A percentile compares a stretch with the other conserved stretches of the same genome.
These are phyloP conservation scores for Maconellicoccus hirsutus DNA, from an alignment of 1,140 invertebrate species.

Conservation along the genomic window DNA sequence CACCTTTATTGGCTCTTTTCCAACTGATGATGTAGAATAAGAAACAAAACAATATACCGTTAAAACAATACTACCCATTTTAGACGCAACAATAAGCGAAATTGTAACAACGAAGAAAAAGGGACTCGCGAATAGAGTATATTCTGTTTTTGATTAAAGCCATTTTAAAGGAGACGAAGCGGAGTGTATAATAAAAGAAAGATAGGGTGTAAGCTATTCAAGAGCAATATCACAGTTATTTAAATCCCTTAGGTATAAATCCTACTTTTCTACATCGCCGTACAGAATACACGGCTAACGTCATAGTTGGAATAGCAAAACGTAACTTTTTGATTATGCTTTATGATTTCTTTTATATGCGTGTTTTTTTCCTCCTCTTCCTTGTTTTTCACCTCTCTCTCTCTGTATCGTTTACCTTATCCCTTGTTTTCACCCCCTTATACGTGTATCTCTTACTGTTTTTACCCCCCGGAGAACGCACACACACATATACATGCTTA, in stretches of 20 bases:
- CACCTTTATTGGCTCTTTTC: constrained; percentile 15
- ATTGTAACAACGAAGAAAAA: constrained; percentile 18
- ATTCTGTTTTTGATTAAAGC: constrained; percentile 19
- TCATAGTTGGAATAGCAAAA: constrained; percentile 14
- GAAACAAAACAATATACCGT: constrained; percentile 17
- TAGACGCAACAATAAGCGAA: constrained; percentile 14
- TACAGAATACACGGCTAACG: not conserved
- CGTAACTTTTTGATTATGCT: constrained; percentile 19
- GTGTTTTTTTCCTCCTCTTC: not conserved
- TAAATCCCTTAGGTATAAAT: constrained; percentile 22
- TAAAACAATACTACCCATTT: constrained; percentile 5
- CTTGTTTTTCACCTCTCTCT: not conserved
- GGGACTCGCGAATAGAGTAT: constrained; percentile 9
- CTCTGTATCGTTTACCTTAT: not conserved
- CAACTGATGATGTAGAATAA: constrained; percentile 19
- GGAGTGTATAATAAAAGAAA: constrained; percentile 18
- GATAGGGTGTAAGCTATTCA: constrained; percentile 18
- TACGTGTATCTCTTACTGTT: not conserved
- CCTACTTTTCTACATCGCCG: constrained; percentile 13
- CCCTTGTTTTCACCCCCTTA: not conserved
- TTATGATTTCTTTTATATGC: constrained; percentile 22
- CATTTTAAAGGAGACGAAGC: constrained; percentile 13
- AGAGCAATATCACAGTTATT: constrained; percentile 18
- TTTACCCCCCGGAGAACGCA: too few species aligned
- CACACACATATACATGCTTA: too few species aligned